Evolutionary conservation across 2,888 invertebrate species (phyloP), one percentile per base, ranked within the genome.

Genomic region (Troides helena): DNA sequence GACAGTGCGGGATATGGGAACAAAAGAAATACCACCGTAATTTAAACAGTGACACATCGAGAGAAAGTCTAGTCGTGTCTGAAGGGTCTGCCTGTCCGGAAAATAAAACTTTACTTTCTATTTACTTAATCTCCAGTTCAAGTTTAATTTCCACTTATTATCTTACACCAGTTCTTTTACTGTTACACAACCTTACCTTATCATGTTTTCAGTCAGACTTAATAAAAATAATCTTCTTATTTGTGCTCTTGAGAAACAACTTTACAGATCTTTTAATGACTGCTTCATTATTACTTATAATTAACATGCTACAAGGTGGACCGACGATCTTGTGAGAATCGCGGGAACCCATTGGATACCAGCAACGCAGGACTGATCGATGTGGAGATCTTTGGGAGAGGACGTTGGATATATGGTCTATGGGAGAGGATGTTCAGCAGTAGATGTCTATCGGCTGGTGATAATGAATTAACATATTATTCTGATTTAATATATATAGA

Each of bases 1-100:
- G 67, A 67, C 69, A 67, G 67, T 68, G 69, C 63, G 67, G 57
- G 62, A 69, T 73, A 71, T 72, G 67, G 63, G 67, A 71, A 69
- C 70, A 72, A 72, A 72, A 74, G 72, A 74, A 74, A 71, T 72
- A 71, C 71, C 65, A 56, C 23, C 43, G 62, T 59, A 71, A 70
- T 72, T 72, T 66, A 21, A 69, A 68, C 46, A 58, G 30, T 69
- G 71, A 72, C 71, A 71, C 57, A 63, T 39, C 21, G 46, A 64
- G 73, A 67, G 73, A 73, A 73, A 72, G 73, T 64, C 60, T 30
- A 59, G 62, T 65, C 67, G 65, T 60, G 65, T 62, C 66, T 67
- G 66, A 60, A 67, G 66, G 60, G 66, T 59, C 60, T 53, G 61
- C 53, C 53, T 53, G 12, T 60, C 14, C 25, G 66, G 66, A 60